phyloP scores from a whole-genome alignment of 1,140 invertebrate species.

The Anastrepha ludens region DNA sequence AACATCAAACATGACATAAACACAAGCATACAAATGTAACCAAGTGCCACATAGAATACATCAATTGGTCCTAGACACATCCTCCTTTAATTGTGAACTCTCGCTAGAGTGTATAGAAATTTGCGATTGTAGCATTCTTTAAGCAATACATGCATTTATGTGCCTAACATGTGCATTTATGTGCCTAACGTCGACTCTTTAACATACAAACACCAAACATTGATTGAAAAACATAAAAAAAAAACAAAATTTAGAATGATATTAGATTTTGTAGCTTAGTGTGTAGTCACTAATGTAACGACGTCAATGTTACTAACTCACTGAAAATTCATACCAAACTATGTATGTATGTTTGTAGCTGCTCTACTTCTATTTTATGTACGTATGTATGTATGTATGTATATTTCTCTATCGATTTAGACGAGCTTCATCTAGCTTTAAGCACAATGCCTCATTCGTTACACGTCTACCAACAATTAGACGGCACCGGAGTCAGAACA shows the following conservation, averaged over 20 bases:
- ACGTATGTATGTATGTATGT: conserved; percentile 52
- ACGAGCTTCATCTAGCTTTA: conserved; percentile 86
- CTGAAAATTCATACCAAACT: neutral
- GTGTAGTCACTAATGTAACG: conserved; percentile 23
- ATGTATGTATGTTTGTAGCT: conserved; percentile 1
- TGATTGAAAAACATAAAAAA: neutral
- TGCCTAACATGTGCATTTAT: neutral
- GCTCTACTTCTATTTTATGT: neutral
- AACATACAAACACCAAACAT: neutral
- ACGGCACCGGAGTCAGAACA: conserved; percentile 84
- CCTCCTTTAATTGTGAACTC: neutral
- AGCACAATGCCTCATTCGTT: conserved; percentile 93
- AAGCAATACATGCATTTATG: neutral
- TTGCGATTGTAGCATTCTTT: neutral
- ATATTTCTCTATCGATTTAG: conserved; percentile 67
- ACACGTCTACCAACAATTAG: conserved; percentile 90
- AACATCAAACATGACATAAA: neutral
- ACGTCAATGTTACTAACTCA: conserved; percentile 38
- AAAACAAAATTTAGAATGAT: neutral
- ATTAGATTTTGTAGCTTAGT: neutral
- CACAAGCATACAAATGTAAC: neutral
- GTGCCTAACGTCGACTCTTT: neutral
- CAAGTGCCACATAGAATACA: conserved; percentile 21
- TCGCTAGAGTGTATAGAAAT: neutral
- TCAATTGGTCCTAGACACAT: neutral